Percentiles rank a stretch among this genome's conserved stretches.
Conservation (phyloP, 2,888 invertebrate genomes). For the Panorpa germanica region DNA sequence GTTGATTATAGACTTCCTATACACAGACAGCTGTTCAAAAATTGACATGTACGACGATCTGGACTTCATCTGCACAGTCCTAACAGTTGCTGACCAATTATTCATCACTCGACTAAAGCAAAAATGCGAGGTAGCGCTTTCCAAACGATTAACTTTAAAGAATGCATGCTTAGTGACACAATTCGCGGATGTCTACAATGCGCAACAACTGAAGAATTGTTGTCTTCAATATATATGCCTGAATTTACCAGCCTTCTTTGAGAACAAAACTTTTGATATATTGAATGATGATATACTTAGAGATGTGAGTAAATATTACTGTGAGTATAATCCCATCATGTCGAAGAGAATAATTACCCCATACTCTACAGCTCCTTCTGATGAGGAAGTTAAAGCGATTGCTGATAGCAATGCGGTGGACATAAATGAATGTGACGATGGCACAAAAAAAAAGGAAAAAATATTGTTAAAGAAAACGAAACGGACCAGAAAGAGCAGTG, state of each 20-base stretch:
- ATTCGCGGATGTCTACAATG: conserved; percentile 59
- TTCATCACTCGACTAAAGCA: conserved; percentile 50
- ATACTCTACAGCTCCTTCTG: conserved; percentile 31
- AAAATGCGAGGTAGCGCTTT: conserved; percentile 47
- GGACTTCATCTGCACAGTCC: no score
- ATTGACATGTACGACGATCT: conserved; percentile 47
- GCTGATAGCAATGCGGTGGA: no score
- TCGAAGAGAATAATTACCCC: conserved; percentile 37
- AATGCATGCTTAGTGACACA: conserved; percentile 61
- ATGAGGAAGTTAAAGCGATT: no score
- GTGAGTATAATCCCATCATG: conserved; percentile 34
- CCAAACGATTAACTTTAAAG: conserved; percentile 45
- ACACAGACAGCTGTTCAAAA: conserved; percentile 55
- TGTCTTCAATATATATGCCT: conserved; percentile 62
- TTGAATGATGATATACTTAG: conserved; percentile 39
- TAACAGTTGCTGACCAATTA: conserved; percentile 65
- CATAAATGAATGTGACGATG: conserved; percentile 23
- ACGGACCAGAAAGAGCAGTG: conserved; percentile 17
- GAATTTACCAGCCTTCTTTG: conserved; percentile 53
- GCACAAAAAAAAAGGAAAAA: conserved; percentile 24
- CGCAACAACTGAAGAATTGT: conserved; percentile 44
- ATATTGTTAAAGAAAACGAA: conserved; percentile 23
- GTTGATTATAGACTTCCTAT: conserved; percentile 55
- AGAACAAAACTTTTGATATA: conserved; percentile 42
- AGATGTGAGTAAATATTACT: conserved; percentile 48